Base-by-base conservation (phyloP, 1,140 invertebrate species). In the Brachionus rotundiformis region DNA sequence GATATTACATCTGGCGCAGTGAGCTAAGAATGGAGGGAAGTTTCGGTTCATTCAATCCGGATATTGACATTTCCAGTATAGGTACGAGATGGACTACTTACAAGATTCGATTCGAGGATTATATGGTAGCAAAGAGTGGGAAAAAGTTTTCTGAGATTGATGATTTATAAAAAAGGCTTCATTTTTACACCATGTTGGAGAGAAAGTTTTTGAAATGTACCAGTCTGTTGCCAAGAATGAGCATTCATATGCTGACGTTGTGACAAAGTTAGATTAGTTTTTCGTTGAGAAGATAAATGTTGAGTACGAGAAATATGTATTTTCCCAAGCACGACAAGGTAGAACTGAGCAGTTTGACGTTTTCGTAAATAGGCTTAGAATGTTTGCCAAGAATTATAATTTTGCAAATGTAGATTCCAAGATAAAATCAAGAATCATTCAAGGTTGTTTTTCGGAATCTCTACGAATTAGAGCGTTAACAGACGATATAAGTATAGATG, bases 161-260 rank as follows among this genome's bases (percentile, higher is more conserved):
- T 29, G 27, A 63, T 13, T 3, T 63, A 13, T 63, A n/a, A 63
- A 63, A 23, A 63, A 63, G 11, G 61, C 27, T 27, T 27, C 61
- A 6, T 29, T 63, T 63, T 10, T 63, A 27, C 61, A 63, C 11
- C 23, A 63, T 31, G 61, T 63, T 27, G 61, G 61, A 5, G 61
- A 63, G 27, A 63, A 27, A 63, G 23, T 63, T n/a, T 63, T 63
- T 29, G 61, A 63, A 13, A 63, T 63, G 61, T 27, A 63, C 27
- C 61, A 63, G 27, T 29, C 61, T 4, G 61, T 63, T 11, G 23
- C 23, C 6, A 63, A 63, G 23, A n/a, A 25, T 3, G 61, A 63
- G 11, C 61, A 63, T 59, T 11, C 3, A 19, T 59, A 11, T 27
- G 16, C 5, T 6, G 13, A 59, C 25, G 16, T 59, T 6, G 16